A percentile compares a stretch with the other conserved stretches of the same genome.
These are phyloP conservation scores for Lasioglossum vierecki DNA, from an alignment of 2,888 invertebrate species.

Conservation along the genomic window DNA sequence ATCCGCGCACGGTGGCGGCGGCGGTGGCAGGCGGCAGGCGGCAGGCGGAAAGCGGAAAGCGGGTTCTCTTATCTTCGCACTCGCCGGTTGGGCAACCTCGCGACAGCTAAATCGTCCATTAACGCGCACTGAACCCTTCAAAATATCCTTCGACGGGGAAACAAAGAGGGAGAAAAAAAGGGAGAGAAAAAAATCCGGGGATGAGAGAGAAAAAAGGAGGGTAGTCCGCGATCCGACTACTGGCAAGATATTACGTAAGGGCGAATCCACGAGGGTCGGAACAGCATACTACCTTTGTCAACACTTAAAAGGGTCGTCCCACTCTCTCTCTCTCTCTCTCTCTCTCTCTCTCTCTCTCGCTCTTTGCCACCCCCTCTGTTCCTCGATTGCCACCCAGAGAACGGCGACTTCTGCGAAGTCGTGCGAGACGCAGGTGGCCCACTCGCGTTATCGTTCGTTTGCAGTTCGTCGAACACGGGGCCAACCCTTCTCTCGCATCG, in stretches of 20 bases:
- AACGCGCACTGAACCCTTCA: conserved; percentile 57
- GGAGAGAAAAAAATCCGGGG: not conserved
- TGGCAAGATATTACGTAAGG: conserved; percentile 57
- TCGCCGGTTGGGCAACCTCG: conserved; percentile 37
- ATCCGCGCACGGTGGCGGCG: conserved; percentile 19
- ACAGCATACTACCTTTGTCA: conserved; percentile 54
- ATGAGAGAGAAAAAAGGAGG: conserved; percentile 18
- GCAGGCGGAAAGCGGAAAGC: not conserved
- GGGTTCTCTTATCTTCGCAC: conserved; percentile 20
- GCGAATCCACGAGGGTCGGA: conserved; percentile 27
- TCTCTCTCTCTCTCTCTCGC: not conserved
- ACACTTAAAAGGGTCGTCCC: conserved; percentile 56
- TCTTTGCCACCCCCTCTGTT: not conserved
- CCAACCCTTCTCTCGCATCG: conserved; percentile 47
- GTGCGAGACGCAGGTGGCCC: conserved; percentile 55
- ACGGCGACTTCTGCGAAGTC: conserved; percentile 55
- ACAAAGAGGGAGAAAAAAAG: conserved; percentile 34
- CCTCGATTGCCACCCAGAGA: not conserved
- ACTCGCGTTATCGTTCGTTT: conserved; percentile 64
- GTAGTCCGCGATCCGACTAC: conserved; percentile 47
- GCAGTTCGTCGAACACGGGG: conserved; percentile 64
- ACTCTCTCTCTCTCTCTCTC: not conserved
- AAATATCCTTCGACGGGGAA: conserved; percentile 59
- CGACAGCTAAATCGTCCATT: conserved; percentile 60
- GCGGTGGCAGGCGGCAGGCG: conserved; percentile 13